Evolutionary conservation across 2,113 vertebrate genomes (phyloP), one percentile per base, ranked within the genome.

Genomic region (Zosterops borbonicus): DNA sequence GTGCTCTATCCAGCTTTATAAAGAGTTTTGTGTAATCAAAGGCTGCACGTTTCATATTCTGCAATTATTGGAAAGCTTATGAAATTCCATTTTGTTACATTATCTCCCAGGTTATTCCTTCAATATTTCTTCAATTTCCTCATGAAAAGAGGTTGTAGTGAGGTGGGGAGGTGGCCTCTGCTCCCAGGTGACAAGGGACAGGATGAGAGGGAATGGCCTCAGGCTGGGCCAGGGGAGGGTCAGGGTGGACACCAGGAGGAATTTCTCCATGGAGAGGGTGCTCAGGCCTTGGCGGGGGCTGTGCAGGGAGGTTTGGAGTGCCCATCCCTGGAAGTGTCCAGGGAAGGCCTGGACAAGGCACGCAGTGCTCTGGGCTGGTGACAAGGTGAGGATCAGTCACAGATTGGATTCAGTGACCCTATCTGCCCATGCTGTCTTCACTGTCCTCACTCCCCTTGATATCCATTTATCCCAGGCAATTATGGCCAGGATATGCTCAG

Each of bases 321-420:
- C 11, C 20, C 39, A 60, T 21, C 9, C 52, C 53, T 75, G 52
- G 4, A n/a, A 12, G 5, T 14, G 28, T 23, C 24, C 33, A 14
- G 1, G 44, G 28, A 52, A 46, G 0, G 6, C 1, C 27, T 12
- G 27, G 44, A 67, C 0, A 0, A 21, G 28, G 20, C 46, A 53
- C 12, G 44, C 33, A 59, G 23, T 20, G 23, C 33, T 67, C 39
- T 24, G 19, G 37, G 31, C 29, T 58, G 83, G 62, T 0, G 46
- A 33, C 53, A n/a, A 53, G 39, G 39, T n/a, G 3, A 19, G 25
- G 11, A 46, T 52, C 3, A 1, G 11, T 3, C 29, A 46, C 21
- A 75, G 28, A 5, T 3, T 20, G 5, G 15, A 53, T 29, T 60
- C 23, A 29, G 17, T 39, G 53, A 60, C 9, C 7, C 11, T 41